Conservation (phyloP, 2,888 invertebrate species). For the Eupithecia tripunctaria region DNA sequence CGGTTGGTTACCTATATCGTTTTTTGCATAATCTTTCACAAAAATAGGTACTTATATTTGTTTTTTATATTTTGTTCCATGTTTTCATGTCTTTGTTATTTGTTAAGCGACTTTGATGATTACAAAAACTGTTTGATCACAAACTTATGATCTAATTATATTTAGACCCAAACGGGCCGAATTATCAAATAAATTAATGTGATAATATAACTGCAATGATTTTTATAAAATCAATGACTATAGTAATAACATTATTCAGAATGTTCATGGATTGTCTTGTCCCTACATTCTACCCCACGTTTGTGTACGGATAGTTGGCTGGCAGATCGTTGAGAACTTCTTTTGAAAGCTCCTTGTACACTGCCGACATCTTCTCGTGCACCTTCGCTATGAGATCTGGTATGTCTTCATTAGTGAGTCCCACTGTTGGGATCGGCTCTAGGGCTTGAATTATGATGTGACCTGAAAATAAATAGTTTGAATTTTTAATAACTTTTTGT, state of each 20-base stretch:
- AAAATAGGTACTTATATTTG: no score
- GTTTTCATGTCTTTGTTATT: neutral
- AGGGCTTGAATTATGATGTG: constrained; percentile 81
- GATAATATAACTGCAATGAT: neutral
- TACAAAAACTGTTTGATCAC: neutral
- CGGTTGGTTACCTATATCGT: neutral
- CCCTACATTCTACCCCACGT: constrained; percentile 47
- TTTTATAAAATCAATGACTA: neutral
- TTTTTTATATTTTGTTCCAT: neutral
- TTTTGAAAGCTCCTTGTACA: constrained; percentile 72
- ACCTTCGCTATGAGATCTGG: constrained; percentile 73
- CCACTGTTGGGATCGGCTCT: constrained; percentile 77
- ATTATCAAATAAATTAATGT: neutral
- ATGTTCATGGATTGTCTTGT: neutral
- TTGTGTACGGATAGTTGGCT: constrained; percentile 67
- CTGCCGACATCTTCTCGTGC: constrained; percentile 71
- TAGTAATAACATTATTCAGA: neutral
- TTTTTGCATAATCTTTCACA: no score
- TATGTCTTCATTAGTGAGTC: constrained; percentile 73
- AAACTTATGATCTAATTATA: neutral
- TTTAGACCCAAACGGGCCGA: neutral
- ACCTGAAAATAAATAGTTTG: constrained; percentile 65
- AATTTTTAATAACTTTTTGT: neutral
- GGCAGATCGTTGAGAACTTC: constrained; percentile 74
- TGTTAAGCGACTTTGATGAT: neutral